These are phyloP conservation scores for Epicampocera succincta DNA, from an alignment of 2,888 invertebrate genomes.

Conservation along the genomic window DNA sequence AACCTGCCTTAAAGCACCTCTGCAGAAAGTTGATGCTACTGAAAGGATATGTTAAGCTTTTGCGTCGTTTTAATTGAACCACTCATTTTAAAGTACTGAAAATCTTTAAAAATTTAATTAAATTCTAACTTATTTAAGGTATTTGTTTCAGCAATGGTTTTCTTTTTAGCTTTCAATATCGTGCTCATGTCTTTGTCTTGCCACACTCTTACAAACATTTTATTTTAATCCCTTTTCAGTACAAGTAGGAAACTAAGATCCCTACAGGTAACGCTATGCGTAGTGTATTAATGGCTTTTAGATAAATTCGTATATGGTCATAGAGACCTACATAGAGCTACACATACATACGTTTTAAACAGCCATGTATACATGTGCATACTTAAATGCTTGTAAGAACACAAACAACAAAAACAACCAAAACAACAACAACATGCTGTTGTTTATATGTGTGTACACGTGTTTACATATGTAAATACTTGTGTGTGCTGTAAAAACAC, in stretches of 20 bases:
- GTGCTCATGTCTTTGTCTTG: conserved; percentile 22
- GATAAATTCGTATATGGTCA: conserved; percentile 14
- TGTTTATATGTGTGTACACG: not conserved
- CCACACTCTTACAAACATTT: conserved; percentile 3
- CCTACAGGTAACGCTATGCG: conserved; percentile 17
- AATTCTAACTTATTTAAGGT: no score
- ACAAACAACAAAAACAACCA: no score
- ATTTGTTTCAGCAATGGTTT: conserved; percentile 12
- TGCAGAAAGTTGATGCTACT: no score
- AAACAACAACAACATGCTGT: not conserved
- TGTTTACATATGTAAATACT: not conserved
- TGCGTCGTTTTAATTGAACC: no score
- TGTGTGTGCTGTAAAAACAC: not conserved
- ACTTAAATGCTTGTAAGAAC: conserved; percentile 43
- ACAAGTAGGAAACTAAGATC: not conserved
- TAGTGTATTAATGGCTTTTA: conserved; percentile 26
- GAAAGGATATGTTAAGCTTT: no score
- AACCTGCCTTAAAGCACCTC: no score
- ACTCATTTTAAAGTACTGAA: no score
- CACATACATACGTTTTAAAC: no score
- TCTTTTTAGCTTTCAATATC: not conserved
- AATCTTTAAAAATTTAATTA: no score
- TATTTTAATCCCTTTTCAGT: conserved; percentile 24
- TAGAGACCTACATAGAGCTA: no score
- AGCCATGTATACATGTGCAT: conserved; percentile 1